Evolutionary conservation across 2,888 invertebrate species (phyloP).

Genomic region (Byasa hedistus): DNA sequence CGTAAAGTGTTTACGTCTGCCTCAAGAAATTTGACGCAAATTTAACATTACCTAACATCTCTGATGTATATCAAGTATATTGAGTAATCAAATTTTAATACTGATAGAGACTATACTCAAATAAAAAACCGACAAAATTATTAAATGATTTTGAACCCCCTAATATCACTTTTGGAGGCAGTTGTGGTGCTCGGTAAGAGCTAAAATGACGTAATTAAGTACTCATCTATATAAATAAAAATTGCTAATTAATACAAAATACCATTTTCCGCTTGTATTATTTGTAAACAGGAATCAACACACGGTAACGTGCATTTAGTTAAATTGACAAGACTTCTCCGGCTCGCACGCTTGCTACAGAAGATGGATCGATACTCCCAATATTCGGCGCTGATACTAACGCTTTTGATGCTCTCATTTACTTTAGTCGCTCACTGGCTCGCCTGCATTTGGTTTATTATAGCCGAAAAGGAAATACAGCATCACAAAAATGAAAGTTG

Average conservation of each 20-base stretch:
- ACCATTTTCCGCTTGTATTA: not conserved
- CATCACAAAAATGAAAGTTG: slow-evolving; percentile 84
- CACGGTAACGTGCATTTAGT: slow-evolving; percentile 92
- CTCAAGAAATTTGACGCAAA: too few relatives aligned
- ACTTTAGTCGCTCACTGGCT: slow-evolving; percentile 97
- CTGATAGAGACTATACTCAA: too few relatives aligned
- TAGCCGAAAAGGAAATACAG: slow-evolving; percentile 94
- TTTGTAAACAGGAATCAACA: slow-evolving; percentile 81
- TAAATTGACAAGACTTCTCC: slow-evolving; percentile 93
- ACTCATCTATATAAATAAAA: too few relatives aligned
- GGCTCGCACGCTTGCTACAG: slow-evolving; percentile 93
- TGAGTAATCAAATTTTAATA: too few relatives aligned
- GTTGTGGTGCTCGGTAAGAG: too few relatives aligned
- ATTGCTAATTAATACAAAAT: not conserved
- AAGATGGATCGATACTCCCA: slow-evolving; percentile 98
- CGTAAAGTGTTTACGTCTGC: too few relatives aligned
- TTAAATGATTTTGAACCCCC: too few relatives aligned
- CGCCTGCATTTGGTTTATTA: slow-evolving; percentile 98
- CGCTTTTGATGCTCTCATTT: slow-evolving; percentile 95
- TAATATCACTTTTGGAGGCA: too few relatives aligned
- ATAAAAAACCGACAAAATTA: too few relatives aligned
- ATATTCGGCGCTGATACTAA: slow-evolving; percentile 96
- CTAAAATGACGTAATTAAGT: too few relatives aligned
- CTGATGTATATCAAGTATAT: too few relatives aligned
- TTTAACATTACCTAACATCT: too few relatives aligned